Evolutionary conservation across 2,113 vertebrate genomes (phyloP).

Genomic region (Aspidoscelis tigris): DNA sequence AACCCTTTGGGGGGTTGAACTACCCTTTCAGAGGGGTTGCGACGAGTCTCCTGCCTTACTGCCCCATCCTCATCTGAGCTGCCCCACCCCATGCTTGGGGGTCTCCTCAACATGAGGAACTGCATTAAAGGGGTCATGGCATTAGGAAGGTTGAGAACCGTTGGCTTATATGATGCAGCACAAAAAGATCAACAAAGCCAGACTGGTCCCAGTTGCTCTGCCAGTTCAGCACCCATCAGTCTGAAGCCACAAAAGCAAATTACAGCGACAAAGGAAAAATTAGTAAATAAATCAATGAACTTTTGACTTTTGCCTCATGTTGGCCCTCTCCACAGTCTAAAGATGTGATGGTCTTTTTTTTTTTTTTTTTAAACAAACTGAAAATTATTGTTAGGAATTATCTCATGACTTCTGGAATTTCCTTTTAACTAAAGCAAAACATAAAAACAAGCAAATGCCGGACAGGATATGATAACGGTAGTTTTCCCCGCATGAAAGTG

Average conservation of each 20-base stretch:
- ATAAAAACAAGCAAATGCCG: constrained; percentile 25
- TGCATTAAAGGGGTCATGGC: too few relatives aligned
- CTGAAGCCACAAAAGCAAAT: too few relatives aligned
- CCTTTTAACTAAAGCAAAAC: constrained; percentile 44
- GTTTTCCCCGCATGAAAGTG: neutral
- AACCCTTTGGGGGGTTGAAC: too few relatives aligned
- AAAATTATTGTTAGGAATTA: neutral
- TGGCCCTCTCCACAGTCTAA: neutral
- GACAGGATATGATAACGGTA: constrained; percentile 29
- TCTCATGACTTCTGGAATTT: constrained; percentile 14
- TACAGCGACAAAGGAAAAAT: neutral
- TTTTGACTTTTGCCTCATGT: neutral
- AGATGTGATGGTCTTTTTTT: neutral
- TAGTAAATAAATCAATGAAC: neutral
- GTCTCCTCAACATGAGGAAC: too few relatives aligned
- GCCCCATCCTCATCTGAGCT: too few relatives aligned
- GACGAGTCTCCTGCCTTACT: too few relatives aligned
- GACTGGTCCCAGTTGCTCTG: too few relatives aligned
- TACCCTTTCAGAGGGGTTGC: too few relatives aligned
- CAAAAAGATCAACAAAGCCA: neutral
- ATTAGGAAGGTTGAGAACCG: too few relatives aligned
- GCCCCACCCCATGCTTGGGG: too few relatives aligned
- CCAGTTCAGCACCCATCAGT: too few relatives aligned
- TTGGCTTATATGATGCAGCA: neutral
- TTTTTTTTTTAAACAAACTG: neutral